Evolutionary conservation across 2,888 invertebrate genomes (phyloP).

Genomic region (Ctenicera cuprea): DNA sequence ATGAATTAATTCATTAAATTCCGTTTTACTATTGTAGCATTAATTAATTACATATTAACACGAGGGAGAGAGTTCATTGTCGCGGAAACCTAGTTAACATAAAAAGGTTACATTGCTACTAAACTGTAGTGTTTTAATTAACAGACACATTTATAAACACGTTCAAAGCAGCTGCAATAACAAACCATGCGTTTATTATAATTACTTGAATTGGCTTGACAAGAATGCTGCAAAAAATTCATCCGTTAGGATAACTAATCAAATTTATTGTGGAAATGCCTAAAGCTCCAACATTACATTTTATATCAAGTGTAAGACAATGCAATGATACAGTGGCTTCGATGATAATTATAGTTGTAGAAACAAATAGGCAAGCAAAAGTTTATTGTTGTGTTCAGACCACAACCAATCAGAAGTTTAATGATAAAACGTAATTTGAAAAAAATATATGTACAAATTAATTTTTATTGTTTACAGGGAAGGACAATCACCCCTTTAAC

Average conservation of each 20-base stretch:
- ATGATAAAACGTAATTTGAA: too few species aligned
- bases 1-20: constrained; percentile 3
- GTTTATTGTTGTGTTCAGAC: too few species aligned
- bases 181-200: constrained; percentile 20
- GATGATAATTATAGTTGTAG: too few species aligned
- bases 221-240: neutral
- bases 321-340: too few species aligned
- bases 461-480: too few species aligned
- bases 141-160: constrained; percentile 12
- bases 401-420: too few species aligned
- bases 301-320: too few species aligned
- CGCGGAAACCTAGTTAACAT: constrained; percentile 30
- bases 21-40: constrained; percentile 3
- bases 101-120: constrained; percentile 5
- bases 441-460: too few species aligned
- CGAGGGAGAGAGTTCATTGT: constrained; percentile 19
- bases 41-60: constrained; percentile 23
- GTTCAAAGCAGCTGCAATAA: constrained; percentile 23
- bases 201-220: constrained; percentile 16
- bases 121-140: constrained; percentile 27
- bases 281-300: too few species aligned
- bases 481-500: too few species aligned
- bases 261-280: neutral
- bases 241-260: neutral
- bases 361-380: too few species aligned